These are phyloP conservation scores for Dynastes grantii DNA, from an alignment of 2,888 invertebrate genomes.

Conservation along the genomic window DNA sequence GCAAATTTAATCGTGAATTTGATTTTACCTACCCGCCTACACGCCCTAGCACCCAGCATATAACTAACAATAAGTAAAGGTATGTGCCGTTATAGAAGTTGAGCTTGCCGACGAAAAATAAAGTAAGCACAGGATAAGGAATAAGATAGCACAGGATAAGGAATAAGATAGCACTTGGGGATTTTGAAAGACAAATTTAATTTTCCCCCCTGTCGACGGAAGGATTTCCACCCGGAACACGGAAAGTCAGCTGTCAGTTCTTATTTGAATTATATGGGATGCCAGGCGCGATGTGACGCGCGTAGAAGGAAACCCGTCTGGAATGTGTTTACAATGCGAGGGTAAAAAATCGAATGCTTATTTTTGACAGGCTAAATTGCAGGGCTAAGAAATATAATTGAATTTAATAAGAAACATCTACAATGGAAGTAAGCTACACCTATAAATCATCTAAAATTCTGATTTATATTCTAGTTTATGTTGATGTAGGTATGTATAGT, in stretches of 20 bases:
- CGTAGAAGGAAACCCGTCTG: slow-evolving; percentile 7
- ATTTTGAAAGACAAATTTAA: slow-evolving; percentile 50
- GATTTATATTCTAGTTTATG: too few relatives aligned
- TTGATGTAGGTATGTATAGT: too few relatives aligned
- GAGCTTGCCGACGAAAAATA: not conserved
- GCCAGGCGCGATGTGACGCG: slow-evolving; percentile 22
- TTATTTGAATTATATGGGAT: slow-evolving; percentile 37
- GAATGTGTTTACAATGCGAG: slow-evolving; percentile 24
- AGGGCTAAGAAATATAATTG: not conserved
- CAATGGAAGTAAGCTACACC: too few relatives aligned
- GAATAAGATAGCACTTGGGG: slow-evolving; percentile 25
- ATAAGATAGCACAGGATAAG: slow-evolving; percentile 17
- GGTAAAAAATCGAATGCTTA: slow-evolving; percentile 21
- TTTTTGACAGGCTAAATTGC: slow-evolving; percentile 1
- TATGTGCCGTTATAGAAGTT: not conserved
- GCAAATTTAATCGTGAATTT: not conserved
- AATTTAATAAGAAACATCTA: too few relatives aligned
- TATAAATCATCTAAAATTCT: too few relatives aligned
- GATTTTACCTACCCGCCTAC: not conserved
- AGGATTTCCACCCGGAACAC: slow-evolving; percentile 35
- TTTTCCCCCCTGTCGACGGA: slow-evolving; percentile 39
- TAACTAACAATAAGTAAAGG: not conserved
- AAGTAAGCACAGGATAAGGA: slow-evolving; percentile 12
- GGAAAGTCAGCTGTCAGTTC: slow-evolving; percentile 42
- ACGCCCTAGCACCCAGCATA: not conserved